Base-by-base conservation (phyloP, 2,797 vertebrate genomes). In the Chrosomus eos region DNA sequence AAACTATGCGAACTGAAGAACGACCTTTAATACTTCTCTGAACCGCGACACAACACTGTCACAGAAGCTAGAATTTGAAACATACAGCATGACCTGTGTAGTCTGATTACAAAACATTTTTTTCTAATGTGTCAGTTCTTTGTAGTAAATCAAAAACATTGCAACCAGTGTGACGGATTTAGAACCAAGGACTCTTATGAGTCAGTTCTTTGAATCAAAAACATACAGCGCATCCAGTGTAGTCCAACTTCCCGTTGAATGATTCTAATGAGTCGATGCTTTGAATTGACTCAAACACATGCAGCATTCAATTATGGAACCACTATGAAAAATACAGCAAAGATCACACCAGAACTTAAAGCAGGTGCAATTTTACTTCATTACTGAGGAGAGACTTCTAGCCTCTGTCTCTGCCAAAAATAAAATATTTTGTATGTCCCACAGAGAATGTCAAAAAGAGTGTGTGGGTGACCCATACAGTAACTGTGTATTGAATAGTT, bases 381-480 rank as follows among this genome's bases (percentile, higher is more conserved):
- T 71, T 53, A 79, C 68, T 68, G 58, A 5, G 36, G 36, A 45
- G 26, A 73, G 5, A 36, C 16, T 38, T 62, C 33, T 21, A 36
- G 26, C 40, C 21, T 74, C 38, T 60, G 40, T 18, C 5, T 53
- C 64, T 51, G 26, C 68, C 81, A 73, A 72, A 60, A 38, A 23
- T 19, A 43, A 82, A 73, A 64, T 31, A 62, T 62, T 21, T 38
- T 81, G 67, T 28, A 31, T 70, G 31, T 58, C 43, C 31, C 36
- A 60, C 19, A 66, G 45, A 83, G 7, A 68, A 80, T 64, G 67
- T 73, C 64, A 66, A 80, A 60, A 62, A 74, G 45, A 78, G 66
- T 38, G 45, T 82, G 58, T 82, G 81, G 74, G 62, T 64, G 82
- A 40, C 81, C 82, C 45, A 66, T 55, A 80, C 16, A 60, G 26